Percentiles rank a stretch among this genome's conserved stretches.
These are phyloP conservation scores for Dipodomys spectabilis DNA, from an alignment of 2,113 vertebrate species.

Conservation along the genomic window DNA sequence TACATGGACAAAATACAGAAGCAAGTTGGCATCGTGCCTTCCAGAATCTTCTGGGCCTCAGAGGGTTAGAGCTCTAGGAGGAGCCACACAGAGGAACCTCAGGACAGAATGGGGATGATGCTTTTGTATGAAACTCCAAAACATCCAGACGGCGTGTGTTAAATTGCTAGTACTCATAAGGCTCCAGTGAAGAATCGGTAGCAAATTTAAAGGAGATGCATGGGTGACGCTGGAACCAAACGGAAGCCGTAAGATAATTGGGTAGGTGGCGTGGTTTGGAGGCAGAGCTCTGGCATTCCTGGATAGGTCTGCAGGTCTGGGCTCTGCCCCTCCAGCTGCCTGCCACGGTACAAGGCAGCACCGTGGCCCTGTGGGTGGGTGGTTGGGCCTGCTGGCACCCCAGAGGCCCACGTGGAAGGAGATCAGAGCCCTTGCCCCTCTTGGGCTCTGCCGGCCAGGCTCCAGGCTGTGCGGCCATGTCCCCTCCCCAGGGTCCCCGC, in stretches of 20 bases:
- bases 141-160: not conserved
- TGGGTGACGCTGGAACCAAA: not conserved
- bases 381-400: rapidly evolving
- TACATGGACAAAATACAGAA: not conserved
- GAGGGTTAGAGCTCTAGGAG: not conserved
- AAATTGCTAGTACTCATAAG: not conserved
- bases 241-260: not conserved
- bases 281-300: not conserved
- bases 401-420: not conserved
- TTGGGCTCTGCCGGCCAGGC: no score
- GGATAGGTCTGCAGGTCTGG: no score
- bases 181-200: not conserved
- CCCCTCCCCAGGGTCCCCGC: not conserved
- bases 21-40: rapidly evolving
- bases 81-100: not conserved
- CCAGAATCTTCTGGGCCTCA: not conserved
- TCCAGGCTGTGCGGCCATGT: rapidly evolving
- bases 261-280: rapidly evolving
- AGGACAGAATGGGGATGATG: not conserved
- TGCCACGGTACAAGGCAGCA: rapidly evolving
- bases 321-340: rapidly evolving
- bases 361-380: rapidly evolving
- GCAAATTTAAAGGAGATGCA: not conserved
- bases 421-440: not conserved
- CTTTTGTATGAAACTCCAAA: not conserved